phyloP scores from a whole-genome alignment of 1,140 invertebrate genomes.

The Drosophila athabasca region DNA sequence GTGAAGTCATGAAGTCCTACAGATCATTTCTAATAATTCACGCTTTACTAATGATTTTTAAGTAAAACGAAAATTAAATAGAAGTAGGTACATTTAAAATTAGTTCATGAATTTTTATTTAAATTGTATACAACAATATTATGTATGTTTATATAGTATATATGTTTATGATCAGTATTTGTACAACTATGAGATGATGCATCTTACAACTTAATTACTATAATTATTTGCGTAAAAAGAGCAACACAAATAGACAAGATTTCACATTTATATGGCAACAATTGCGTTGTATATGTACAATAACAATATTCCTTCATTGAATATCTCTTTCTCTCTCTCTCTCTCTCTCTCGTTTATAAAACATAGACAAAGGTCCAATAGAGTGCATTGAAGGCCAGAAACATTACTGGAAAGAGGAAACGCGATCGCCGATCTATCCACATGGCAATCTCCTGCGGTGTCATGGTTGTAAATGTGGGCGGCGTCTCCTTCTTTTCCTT shows the following conservation, averaged over 20 bases:
- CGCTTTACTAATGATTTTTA: too few relatives aligned
- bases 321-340: conserved; percentile 7
- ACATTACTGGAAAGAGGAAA: conserved; percentile 90
- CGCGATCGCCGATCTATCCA: conserved; percentile 92
- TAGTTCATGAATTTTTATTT: too few relatives aligned
- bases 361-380: conserved; percentile 92
- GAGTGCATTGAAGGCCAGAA: conserved; percentile 92
- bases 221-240: conserved; percentile 51
- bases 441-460: conserved; percentile 92
- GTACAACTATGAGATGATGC: conserved; percentile 57
- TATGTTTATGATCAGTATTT: conserved; percentile 44
- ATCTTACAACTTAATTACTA: conserved; percentile 42
- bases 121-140: too few relatives aligned
- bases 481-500: conserved; percentile 68
- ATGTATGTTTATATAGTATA: too few relatives aligned
- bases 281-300: conserved; percentile 3
- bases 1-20: too few relatives aligned
- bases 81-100: too few relatives aligned
- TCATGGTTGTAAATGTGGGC: conserved; percentile 89
- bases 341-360: conserved; percentile 46
- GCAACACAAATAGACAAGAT: conserved; percentile 57
- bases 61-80: too few relatives aligned
- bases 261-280: conserved; percentile 54
- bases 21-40: too few relatives aligned
- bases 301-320: conserved; percentile 2